phyloP scores from a whole-genome alignment of 2,888 invertebrate species.

The Teleogryllus oceanicus region DNA sequence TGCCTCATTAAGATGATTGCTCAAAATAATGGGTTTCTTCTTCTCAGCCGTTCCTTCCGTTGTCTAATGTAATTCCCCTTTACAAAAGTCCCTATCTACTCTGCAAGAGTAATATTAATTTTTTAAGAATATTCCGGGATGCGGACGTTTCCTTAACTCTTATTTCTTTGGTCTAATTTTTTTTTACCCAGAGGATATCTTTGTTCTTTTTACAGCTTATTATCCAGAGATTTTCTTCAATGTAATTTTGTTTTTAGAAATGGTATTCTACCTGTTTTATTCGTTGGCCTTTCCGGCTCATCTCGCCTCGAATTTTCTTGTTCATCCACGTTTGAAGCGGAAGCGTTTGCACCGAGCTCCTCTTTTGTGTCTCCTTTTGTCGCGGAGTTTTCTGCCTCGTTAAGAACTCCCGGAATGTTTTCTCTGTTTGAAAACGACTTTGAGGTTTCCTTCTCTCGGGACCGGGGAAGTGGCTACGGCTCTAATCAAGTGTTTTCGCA shows the following conservation, averaged over 20 bases:
- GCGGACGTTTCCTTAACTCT: not conserved
- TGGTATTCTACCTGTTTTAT: slow-evolving; percentile 8
- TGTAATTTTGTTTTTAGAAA: not conserved
- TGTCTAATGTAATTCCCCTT: not conserved
- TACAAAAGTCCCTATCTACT: not conserved
- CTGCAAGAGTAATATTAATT: not conserved
- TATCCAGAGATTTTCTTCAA: not conserved
- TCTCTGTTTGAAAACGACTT: not conserved
- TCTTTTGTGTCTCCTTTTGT: not conserved
- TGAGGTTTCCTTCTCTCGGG: not conserved
- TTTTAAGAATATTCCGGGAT: not conserved
- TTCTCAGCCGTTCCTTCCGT: not conserved
- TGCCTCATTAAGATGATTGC: slow-evolving; percentile 7
- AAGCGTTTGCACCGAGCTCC: not conserved
- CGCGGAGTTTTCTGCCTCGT: not conserved
- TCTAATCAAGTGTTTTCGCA: slow-evolving; percentile 3
- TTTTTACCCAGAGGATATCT: not conserved
- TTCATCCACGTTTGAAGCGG: not conserved
- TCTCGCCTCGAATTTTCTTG: not conserved
- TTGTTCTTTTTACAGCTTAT: not conserved
- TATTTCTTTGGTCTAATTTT: slow-evolving; percentile 11
- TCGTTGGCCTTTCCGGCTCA: not conserved
- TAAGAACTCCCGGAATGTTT: not conserved
- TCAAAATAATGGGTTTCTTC: not conserved
- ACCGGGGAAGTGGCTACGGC: not conserved